Conservation (phyloP, 2,888 invertebrate species). For the Suillia variegata region DNA sequence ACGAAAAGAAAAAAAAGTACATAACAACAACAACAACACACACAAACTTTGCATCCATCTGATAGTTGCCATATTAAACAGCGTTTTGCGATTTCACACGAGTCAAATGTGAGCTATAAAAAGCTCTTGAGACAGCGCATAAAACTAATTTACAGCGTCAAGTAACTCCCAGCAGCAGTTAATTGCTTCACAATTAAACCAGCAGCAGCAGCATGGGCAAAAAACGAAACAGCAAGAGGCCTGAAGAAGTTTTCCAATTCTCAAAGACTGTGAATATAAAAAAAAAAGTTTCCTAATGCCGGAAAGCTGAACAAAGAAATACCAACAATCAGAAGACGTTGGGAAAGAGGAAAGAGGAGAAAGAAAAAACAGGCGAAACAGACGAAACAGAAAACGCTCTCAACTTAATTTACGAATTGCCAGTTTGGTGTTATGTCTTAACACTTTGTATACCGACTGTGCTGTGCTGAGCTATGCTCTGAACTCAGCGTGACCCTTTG, state of each 20-base stretch:
- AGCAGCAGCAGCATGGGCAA: neutral
- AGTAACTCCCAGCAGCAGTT: neutral
- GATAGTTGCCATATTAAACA: no score
- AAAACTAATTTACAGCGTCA: neutral
- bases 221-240: no score
- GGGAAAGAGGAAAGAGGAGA: neutral
- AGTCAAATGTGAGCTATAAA: neutral
- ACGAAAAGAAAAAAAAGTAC: no score
- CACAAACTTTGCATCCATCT: no score
- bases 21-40: no score
- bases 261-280: no score
- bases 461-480: neutral
- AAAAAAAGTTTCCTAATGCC: no score
- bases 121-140: neutral
- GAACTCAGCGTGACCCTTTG: slow-evolving; percentile 15
- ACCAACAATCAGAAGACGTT: neutral
- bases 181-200: neutral
- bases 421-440: neutral
- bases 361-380: neutral
- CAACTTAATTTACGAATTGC: slow-evolving; percentile 15
- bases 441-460: neutral
- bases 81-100: neutral
- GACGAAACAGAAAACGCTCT: neutral
- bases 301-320: neutral
- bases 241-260: no score